A percentile compares a stretch with the other conserved stretches of the same genome.
phyloP scores from a whole-genome alignment of 2,113 vertebrate genomes.

The Vulpes ferrilata region DNA sequence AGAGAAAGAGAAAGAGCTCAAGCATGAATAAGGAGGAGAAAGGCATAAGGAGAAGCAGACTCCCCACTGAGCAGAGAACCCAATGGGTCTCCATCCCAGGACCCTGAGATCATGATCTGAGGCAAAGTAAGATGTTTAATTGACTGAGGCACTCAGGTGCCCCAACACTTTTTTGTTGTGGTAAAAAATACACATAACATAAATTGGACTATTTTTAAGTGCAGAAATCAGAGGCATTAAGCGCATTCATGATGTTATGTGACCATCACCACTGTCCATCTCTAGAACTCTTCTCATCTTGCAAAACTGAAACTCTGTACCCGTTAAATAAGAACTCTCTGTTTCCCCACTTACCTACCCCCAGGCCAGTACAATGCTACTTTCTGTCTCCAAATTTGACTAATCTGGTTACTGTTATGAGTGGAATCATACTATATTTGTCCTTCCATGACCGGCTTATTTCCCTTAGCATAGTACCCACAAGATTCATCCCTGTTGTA shows the following conservation, averaged over 20 bases:
- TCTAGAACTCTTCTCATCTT: background rate
- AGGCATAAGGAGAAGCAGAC: background rate
- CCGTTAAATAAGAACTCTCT: background rate
- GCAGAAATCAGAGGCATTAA: background rate
- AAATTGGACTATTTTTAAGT: background rate
- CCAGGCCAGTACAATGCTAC: background rate
- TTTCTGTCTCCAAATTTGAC: background rate
- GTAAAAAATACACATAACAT: background rate
- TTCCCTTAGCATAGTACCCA: background rate
- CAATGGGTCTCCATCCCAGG: background rate
- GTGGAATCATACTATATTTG: background rate
- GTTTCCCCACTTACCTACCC: background rate
- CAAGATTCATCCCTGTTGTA: background rate
- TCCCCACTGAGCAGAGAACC: background rate
- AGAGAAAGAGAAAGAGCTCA: background rate
- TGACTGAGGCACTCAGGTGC: background rate
- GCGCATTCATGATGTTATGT: background rate
- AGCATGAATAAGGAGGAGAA: background rate
- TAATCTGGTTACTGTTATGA: background rate
- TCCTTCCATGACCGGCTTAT: background rate
- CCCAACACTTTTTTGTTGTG: background rate
- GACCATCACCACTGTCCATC: no score
- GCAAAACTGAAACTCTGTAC: background rate
- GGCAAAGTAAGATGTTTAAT: rapidly evolving
- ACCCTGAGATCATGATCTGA: background rate